A percentile compares a stretch with the other conserved stretches of the same genome.
Conservation (phyloP, 2,113 vertebrate species). For the Passer domesticus region DNA sequence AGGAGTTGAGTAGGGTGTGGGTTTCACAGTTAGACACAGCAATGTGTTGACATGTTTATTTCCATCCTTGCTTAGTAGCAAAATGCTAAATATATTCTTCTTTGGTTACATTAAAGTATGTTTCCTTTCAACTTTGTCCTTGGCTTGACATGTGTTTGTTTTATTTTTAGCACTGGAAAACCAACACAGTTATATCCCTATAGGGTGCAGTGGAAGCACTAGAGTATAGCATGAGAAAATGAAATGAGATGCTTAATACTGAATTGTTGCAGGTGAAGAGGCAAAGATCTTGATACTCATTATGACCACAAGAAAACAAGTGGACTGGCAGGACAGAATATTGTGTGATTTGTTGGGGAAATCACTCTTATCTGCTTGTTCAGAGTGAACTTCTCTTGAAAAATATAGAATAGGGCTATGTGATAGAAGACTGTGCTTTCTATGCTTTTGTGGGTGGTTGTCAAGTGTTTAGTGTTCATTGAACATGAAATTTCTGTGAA, state of each 20-base stretch:
- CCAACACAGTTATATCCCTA: constrained; percentile 19
- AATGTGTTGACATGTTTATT: constrained; percentile 55
- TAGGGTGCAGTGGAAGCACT: constrained; percentile 21
- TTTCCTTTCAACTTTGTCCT: constrained; percentile 58
- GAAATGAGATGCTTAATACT: not conserved
- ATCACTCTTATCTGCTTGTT: not conserved
- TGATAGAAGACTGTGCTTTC: not conserved
- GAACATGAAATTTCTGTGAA: not conserved
- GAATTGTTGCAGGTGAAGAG: not conserved
- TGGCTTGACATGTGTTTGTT: constrained; percentile 48
- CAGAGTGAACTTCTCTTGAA: not conserved
- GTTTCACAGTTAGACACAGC: not conserved
- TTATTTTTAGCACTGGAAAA: constrained; percentile 59
- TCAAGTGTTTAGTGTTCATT: not conserved
- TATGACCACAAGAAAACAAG: not conserved
- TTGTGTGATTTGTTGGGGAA: not conserved
- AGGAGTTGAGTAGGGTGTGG: not conserved
- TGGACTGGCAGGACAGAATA: not conserved
- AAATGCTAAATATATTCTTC: constrained; percentile 60
- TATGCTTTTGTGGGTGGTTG: not conserved
- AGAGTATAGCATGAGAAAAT: constrained; percentile 7
- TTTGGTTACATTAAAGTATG: constrained; percentile 56
- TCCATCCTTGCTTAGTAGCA: constrained; percentile 61
- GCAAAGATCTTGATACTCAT: not conserved
- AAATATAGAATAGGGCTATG: not conserved